Percentiles rank a stretch among this genome's conserved stretches.
Conservation (phyloP, 1,140 invertebrate species). For the Matsumurasca onukii region DNA sequence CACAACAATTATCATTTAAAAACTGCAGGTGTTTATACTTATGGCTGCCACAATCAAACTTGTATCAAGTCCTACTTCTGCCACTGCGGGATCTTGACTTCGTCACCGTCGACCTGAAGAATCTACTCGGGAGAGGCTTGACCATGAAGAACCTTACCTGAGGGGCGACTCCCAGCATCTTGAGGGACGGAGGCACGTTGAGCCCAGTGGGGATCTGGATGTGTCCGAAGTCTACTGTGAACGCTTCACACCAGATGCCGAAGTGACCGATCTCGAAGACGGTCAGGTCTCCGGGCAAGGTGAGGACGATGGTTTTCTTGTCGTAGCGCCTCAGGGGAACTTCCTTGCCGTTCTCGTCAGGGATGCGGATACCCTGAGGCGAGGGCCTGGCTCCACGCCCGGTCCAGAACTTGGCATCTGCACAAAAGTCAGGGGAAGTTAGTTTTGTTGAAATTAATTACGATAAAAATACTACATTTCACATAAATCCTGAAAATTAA, state of each 20-base stretch:
- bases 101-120: no score
- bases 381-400: constrained; percentile 74
- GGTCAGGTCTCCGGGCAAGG: constrained; percentile 75
- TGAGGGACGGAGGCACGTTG: constrained; percentile 86
- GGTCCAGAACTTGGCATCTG: constrained; percentile 92
- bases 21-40: no score
- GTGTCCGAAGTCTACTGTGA: constrained; percentile 88
- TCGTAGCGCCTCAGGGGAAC: constrained; percentile 75
- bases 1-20: no score
- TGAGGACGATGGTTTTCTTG: constrained; percentile 82
- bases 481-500: no score
- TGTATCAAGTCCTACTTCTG: no score
- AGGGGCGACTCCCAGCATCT: constrained; percentile 89
- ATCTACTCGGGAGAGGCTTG: no score
- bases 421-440: no score
- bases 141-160: constrained; percentile 62
- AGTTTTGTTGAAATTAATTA: no score
- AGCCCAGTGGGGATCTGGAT: constrained; percentile 67
- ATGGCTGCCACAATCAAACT: no score
- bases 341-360: constrained; percentile 86
- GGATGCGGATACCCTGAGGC: constrained; percentile 75
- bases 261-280: constrained; percentile 84
- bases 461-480: no score
- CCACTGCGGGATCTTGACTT: no score
- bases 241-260: constrained; percentile 86